Conservation (phyloP, 1,140 invertebrate genomes). For the Halictus rubicundus region DNA sequence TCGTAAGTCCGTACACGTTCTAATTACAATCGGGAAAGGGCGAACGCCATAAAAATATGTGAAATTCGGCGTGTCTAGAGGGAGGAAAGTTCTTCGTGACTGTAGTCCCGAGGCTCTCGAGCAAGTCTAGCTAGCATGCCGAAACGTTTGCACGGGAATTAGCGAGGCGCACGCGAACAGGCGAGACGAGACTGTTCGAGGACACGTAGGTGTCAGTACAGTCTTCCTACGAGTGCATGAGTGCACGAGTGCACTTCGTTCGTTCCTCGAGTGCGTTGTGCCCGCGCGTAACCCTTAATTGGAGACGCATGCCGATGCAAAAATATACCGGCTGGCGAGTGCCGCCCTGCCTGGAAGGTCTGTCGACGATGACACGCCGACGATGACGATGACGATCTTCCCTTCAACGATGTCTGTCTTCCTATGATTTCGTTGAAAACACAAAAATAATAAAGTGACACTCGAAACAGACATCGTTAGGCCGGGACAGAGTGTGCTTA, state of each 20-base stretch:
- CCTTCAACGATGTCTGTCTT: too few species aligned
- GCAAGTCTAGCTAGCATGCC: not conserved
- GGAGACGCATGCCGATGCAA: slow-evolving; percentile 27
- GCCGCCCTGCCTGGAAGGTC: not conserved
- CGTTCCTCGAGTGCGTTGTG: slow-evolving; percentile 10
- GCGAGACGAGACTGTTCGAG: not conserved
- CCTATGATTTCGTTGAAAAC: not conserved
- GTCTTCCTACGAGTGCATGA: not conserved
- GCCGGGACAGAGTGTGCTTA: not conserved
- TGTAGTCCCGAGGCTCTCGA: not conserved
- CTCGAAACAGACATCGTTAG: not conserved
- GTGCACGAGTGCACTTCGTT: slow-evolving; percentile 10
- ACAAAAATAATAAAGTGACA: not conserved
- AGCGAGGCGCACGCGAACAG: not conserved
- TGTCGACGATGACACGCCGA: not conserved
- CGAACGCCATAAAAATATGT: too few species aligned
- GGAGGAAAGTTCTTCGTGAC: not conserved
- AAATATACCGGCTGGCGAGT: not conserved
- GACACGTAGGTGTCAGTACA: not conserved
- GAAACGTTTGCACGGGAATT: not conserved
- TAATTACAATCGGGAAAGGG: too few species aligned
- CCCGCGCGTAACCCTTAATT: slow-evolving; percentile 46
- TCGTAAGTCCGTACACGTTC: too few species aligned
- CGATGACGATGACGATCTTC: not conserved
- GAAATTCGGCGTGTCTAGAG: not conserved